Evolutionary conservation across 1,140 invertebrate species (phyloP), one percentile per base, ranked within the genome.

Genomic region (Danaus plexippus): DNA sequence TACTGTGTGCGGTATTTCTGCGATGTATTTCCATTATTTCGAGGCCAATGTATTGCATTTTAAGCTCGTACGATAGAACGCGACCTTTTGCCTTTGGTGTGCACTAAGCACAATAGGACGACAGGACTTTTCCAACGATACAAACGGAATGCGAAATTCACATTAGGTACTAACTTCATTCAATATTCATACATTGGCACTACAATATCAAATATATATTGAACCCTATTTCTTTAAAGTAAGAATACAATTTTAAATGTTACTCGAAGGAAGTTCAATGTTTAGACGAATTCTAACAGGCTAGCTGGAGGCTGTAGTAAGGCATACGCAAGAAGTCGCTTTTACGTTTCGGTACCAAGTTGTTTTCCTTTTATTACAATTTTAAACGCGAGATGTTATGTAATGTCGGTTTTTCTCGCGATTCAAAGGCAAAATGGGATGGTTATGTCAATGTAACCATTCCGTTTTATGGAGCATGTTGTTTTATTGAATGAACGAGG

Each of bases 71-170:
- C 22, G 1, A 32, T 32, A 32, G 4, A 32, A 32, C 22, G 22
- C 54, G 46, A 50, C 50, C 45, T 53, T 59, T 54, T 54, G 50
- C 47, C 12, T 48, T 43, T 12, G 11, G 47, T 54, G 52, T 54
- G 52, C 51, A 43, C 43, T 56, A 47, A 59, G 47, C 47, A 59
- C 52, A 59, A 58, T 52, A 58, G 56, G 41, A 59, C 47, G 52
- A 60, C 66, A 62, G 57, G 60, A 68, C 49, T 61, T 50, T 56
- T 44, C 12, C 45, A 43, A 43, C 55, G 57, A 65, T 61, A 68
- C 63, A 65, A 65, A 63, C 66, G 11, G 60, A 62, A 68, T 65
- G 55, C 52, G 54, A 61, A 68, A 65, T 63, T 58, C 57, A 63
- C 53, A 43, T 55, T 49, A 64, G 54, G 57, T 65, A 68, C 51